Evolutionary conservation across 1,140 invertebrate species (phyloP).

Genomic region (Archivesica marissinica): DNA sequence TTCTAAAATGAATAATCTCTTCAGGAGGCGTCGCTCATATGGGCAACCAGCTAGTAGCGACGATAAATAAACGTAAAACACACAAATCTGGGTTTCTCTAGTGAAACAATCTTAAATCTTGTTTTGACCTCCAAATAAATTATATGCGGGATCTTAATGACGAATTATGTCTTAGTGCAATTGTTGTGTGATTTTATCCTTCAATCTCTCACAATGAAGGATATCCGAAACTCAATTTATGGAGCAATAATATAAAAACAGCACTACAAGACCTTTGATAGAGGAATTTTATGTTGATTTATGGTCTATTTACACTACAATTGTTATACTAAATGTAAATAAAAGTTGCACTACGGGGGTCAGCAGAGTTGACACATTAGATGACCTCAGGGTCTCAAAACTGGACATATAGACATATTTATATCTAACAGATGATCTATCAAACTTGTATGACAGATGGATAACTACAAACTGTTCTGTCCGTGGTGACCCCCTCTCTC

Average conservation of each 20-base stretch:
- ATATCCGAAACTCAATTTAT: background rate
- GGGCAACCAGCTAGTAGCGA: no score
- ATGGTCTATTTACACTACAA: conserved; percentile 28
- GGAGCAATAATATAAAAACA: background rate
- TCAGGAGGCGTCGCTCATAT: no score
- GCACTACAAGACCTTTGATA: background rate
- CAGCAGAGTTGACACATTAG: background rate
- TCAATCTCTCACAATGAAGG: background rate
- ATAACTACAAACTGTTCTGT: conserved; percentile 22
- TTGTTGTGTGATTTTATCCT: background rate
- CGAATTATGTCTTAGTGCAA: background rate
- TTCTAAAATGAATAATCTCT: no score
- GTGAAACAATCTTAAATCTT: no score
- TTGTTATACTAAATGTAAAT: conserved; percentile 36
- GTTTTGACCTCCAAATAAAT: no score
- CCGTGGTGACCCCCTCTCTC: background rate
- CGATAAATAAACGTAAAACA: no score
- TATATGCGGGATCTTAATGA: conserved; percentile 20
- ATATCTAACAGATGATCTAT: conserved; percentile 23
- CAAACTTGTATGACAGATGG: background rate
- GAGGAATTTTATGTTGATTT: conserved; percentile 32
- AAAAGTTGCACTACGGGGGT: conserved; percentile 36
- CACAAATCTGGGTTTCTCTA: no score
- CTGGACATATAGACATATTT: conserved; percentile 33
- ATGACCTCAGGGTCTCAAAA: conserved; percentile 12